phyloP scores from a whole-genome alignment of 2,113 vertebrate genomes.

The Microtus oregoni region DNA sequence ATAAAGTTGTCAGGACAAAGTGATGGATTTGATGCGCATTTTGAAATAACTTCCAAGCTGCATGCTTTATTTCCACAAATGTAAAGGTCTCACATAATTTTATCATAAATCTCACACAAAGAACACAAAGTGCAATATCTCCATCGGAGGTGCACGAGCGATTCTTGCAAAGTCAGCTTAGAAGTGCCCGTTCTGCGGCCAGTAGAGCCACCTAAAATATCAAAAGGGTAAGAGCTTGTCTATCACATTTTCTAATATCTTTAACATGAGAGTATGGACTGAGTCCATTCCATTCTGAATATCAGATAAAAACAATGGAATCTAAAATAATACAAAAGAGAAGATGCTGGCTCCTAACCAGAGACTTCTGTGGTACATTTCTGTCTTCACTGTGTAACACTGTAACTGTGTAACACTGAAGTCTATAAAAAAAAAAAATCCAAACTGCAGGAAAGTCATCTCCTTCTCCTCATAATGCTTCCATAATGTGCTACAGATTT shows the following conservation, averaged over 20 bases:
- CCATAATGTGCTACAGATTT: conserved; percentile 45
- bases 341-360: conserved; percentile 48
- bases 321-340: conserved; percentile 38
- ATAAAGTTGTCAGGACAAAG: conserved; percentile 15
- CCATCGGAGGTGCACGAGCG: neutral
- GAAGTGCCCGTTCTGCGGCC: neutral
- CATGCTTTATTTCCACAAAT: conserved; percentile 37
- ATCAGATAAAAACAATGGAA: conserved; percentile 15
- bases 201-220: conserved; percentile 23
- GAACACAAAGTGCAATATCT: conserved; percentile 9
- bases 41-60: conserved; percentile 44
- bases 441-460: conserved; percentile 49
- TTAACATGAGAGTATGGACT: neutral
- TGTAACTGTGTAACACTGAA: neutral
- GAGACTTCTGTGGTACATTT: conserved; percentile 34
- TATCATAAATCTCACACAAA: neutral
- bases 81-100: conserved; percentile 33
- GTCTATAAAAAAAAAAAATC: conserved; percentile 1
- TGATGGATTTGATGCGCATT: neutral
- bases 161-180: neutral
- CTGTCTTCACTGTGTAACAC: conserved; percentile 49
- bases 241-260: conserved; percentile 37
- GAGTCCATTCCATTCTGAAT: neutral
- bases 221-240: neutral
- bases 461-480: conserved; percentile 26